Evolutionary conservation across 1,140 invertebrate genomes (phyloP).

Genomic region (Bombus vancouverensis): DNA sequence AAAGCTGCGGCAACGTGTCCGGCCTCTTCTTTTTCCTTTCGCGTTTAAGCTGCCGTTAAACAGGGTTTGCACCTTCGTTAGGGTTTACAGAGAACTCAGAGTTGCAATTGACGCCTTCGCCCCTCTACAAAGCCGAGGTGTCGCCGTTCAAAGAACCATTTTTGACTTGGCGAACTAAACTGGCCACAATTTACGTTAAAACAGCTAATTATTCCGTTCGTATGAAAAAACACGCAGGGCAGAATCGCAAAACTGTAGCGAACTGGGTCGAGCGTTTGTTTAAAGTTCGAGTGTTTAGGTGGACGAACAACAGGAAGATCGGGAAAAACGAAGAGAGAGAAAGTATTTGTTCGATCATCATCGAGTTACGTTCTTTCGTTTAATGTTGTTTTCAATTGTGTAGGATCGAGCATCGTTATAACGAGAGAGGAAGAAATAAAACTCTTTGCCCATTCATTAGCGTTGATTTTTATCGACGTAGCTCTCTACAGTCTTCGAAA

Average conservation of each 20-base stretch:
- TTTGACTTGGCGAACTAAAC: not conserved
- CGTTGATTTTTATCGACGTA: no score
- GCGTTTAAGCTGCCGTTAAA: conserved; percentile 45
- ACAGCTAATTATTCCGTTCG: not conserved
- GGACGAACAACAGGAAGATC: not conserved
- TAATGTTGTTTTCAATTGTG: no score
- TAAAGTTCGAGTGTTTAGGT: not conserved
- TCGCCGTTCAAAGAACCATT: not conserved
- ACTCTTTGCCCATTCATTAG: no score
- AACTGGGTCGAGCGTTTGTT: no score
- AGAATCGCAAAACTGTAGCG: not conserved
- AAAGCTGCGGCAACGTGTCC: conserved; percentile 7
- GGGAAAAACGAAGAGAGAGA: not conserved
- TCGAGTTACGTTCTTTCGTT: no score
- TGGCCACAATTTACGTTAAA: not conserved
- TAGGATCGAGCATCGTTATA: no score
- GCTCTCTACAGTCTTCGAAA: no score
- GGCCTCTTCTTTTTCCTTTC: conserved; percentile 33
- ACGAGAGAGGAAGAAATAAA: no score
- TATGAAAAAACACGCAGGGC: not conserved
- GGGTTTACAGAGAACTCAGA: conserved; percentile 12
- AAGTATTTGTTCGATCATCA: no score
- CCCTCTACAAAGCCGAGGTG: not conserved
- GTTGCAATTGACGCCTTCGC: conserved; percentile 22
- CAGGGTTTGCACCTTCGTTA: conserved; percentile 44